Conservation (phyloP, 2,797 vertebrate species). For the Ibycter americanus region DNA sequence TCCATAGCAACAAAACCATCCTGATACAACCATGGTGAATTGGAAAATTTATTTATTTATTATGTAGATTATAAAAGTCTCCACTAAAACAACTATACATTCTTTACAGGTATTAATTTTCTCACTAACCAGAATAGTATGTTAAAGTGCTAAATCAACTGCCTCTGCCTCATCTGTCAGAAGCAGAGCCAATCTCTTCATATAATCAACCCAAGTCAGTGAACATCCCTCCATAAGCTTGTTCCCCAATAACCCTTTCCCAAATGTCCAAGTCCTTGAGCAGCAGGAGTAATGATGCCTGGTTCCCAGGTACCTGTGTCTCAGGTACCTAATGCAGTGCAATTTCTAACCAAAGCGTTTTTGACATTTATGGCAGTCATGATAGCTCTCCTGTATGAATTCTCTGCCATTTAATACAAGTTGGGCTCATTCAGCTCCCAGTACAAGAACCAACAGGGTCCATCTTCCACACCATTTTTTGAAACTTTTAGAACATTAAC, state of each 20-base stretch:
- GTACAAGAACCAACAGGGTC: not conserved
- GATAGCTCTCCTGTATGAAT: not conserved
- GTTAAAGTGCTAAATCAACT: not conserved
- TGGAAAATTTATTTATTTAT: not conserved
- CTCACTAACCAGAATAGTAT: not conserved
- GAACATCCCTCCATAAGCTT: not conserved
- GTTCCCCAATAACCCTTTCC: not conserved
- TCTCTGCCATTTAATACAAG: not conserved
- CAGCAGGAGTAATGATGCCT: not conserved
- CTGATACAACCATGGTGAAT: not conserved
- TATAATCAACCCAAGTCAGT: not conserved
- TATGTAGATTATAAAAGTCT: not conserved
- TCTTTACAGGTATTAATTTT: not conserved
- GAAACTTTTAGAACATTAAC: not conserved
- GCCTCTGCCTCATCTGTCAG: not conserved
- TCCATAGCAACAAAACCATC: slow-evolving; percentile 48
- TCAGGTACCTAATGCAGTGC: not conserved
- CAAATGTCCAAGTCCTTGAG: not conserved
- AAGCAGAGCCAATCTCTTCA: not conserved
- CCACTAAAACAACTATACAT: not conserved
- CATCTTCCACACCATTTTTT: not conserved
- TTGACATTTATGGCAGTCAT: not conserved
- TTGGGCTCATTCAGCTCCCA: not conserved
- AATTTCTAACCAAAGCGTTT: not conserved
- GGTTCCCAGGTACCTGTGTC: not conserved